Base-by-base conservation (phyloP, 2,888 invertebrate species). In the Brachynemurus nebulosus region DNA sequence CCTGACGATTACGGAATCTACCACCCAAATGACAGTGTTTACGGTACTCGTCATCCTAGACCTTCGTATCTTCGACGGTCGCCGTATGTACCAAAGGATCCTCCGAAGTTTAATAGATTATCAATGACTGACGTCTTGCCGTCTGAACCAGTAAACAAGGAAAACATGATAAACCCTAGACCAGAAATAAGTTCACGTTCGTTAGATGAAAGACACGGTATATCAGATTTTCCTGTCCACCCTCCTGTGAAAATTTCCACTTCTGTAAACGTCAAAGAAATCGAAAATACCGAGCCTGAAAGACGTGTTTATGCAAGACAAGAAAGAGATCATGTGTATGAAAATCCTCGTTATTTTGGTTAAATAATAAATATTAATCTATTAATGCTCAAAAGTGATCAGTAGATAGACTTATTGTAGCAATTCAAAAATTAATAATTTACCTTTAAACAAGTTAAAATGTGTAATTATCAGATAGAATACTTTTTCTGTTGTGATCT, bases 211-310 rank as follows among this genome's bases (percentile, higher is more conserved):
- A n/a, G 37, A n/a, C 20, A 37, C 8, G 12, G 18, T 20, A 20
- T 37, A 9, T 12, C 16, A 11, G 19, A 12, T 8, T 33, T 14
- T 8, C 30, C n/a, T 4, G n/a, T 12, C 14, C 27, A 55, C 34
- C 58, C 59, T 54, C 61, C 61, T 7, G 54, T 59, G 11, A 63
- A 61, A 55, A 61, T 63, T 50, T 57, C 59, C 12, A 58, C 61
- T 36, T 61, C 61, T 52, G 58, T 63, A 14, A 63, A 57, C 51
- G 62, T 63, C 40, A 56, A 59, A 30, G 61, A 62, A 50, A 53
- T 60, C 40, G 61, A 62, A 52, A 63, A 63, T 48, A 61, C 57
- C 53, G 61, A 57, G 53, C 63, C 63, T 0, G 64, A 63, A 51
- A 56, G 63, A 51, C 54, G 62, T 50, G 59, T 64, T 54, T 64